These are phyloP conservation scores for Sebastiscus tertius DNA, from an alignment of 2,797 vertebrate genomes.

Conservation along the genomic window DNA sequence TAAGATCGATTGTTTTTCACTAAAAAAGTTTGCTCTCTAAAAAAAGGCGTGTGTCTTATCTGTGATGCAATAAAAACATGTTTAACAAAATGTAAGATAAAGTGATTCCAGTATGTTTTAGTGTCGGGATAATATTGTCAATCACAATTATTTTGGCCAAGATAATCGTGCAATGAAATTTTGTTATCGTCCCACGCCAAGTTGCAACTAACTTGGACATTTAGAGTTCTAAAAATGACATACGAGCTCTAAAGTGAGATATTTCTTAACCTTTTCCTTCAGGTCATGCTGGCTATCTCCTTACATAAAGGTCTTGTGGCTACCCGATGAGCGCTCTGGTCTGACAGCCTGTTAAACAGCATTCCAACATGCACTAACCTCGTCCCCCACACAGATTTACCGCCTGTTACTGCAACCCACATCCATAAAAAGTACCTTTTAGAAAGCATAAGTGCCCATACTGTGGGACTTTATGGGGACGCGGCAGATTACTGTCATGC, in stretches of 20 bases:
- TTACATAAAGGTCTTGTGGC: conserved; percentile 35
- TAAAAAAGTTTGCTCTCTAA: too few relatives aligned
- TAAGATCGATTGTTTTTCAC: too few relatives aligned
- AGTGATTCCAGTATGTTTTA: too few relatives aligned
- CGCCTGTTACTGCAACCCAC: conserved; percentile 55
- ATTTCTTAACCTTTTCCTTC: conserved; percentile 21
- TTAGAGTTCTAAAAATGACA: not conserved
- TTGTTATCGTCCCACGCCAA: too few relatives aligned
- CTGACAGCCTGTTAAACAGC: conserved; percentile 70
- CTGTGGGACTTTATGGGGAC: conserved; percentile 51
- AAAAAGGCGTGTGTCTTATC: too few relatives aligned
- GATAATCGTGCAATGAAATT: too few relatives aligned
- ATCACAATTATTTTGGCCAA: too few relatives aligned
- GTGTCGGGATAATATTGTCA: too few relatives aligned
- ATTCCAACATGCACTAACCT: conserved; percentile 65
- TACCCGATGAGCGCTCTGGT: conserved; percentile 36
- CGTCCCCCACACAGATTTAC: conserved; percentile 58
- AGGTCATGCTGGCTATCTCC: conserved; percentile 13
- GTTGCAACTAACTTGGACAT: not conserved
- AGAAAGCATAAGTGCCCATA: conserved; percentile 51
- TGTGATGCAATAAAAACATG: too few relatives aligned
- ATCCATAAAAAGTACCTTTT: conserved; percentile 58
- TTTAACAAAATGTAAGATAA: too few relatives aligned
- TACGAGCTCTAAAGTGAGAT: not conserved
- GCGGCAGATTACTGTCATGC: conserved; percentile 52